phyloP scores from a whole-genome alignment of 2,113 vertebrate species.

The Eulacestoma nigropectus region DNA sequence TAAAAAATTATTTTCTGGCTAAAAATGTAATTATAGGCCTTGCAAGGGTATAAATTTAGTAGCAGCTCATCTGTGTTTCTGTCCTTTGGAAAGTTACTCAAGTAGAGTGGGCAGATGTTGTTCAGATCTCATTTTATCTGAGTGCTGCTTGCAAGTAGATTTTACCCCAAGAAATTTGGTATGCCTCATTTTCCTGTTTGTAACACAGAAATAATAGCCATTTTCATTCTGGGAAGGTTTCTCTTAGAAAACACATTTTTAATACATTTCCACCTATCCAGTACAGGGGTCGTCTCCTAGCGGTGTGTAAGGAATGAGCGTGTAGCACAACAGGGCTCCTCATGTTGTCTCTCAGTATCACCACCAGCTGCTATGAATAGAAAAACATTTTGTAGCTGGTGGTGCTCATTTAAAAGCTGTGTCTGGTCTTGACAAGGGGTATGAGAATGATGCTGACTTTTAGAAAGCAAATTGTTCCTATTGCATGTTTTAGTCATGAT shows the following conservation, averaged over 20 bases:
- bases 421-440: not conserved
- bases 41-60: not conserved
- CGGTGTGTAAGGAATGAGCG: not conserved
- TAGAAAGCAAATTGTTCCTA: not conserved
- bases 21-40: not conserved
- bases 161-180: not conserved
- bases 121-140: not conserved
- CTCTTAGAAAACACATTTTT: not conserved
- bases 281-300: not conserved
- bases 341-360: not conserved
- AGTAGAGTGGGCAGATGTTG: not conserved
- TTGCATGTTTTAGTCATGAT: not conserved
- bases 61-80: not conserved
- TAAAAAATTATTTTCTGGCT: not conserved
- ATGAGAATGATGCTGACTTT: not conserved
- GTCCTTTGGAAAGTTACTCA: rapidly evolving
- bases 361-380: not conserved
- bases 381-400: not conserved
- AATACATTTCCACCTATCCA: not conserved
- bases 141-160: not conserved
- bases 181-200: not conserved
- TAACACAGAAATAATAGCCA: not conserved
- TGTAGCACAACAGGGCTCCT: not conserved
- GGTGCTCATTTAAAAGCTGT: not conserved
- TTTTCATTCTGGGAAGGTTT: not conserved